Evolutionary conservation across 1,140 invertebrate species (phyloP), one percentile per base, ranked within the genome.

Genomic region (Batillaria attramentaria): DNA sequence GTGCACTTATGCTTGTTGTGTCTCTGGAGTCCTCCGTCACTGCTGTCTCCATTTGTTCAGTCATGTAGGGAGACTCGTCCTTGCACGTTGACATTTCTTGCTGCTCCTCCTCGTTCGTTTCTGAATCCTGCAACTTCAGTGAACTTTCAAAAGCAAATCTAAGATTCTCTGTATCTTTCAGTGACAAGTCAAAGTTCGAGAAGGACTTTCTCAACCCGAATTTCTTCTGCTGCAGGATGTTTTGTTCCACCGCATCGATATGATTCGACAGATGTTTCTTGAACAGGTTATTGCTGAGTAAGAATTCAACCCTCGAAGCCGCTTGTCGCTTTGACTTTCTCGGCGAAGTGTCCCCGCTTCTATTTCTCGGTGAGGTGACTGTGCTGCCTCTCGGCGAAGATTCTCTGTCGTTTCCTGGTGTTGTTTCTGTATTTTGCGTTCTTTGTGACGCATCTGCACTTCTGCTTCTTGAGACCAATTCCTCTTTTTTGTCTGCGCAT

Each of bases 221-320:
- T 31, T 79, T 79, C 20, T 60, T 43, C 4, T 31, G 35, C 28
- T 16, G 16, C n/a, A 72, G 69, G 18, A 79, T 60, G n/a, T 73
- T 79, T 57, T 73, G 57, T 50, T 80, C 66, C 54, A 80, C 28
- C 4, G 46, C 20, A 35, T 77, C 74, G 6, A 74, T 68, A 39
- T 77, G 73, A 28, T 57, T 46, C 6, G 66, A 35, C 43, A 80
- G 66, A 77, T 80, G 74, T 65, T 80, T 80, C 65, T 62, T 76
- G 31, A 80, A 80, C 28, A 80, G 33, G 31, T 72, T 37, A n/a
- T 80, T 80, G n/a, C 35, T 72, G 6, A 80, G 41, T 13, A 80
- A 37, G 41, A 35, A 31, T 4, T 77, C 66, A 20, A 80, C 79
- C 60, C 79, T 50, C n/a, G 54, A 62, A 37, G 66, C 39, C 24